Percentiles rank a stretch among this genome's conserved stretches.
These are phyloP conservation scores for Drosophila lacertosa DNA, from an alignment of 1,140 invertebrate species.

Conservation along the genomic window DNA sequence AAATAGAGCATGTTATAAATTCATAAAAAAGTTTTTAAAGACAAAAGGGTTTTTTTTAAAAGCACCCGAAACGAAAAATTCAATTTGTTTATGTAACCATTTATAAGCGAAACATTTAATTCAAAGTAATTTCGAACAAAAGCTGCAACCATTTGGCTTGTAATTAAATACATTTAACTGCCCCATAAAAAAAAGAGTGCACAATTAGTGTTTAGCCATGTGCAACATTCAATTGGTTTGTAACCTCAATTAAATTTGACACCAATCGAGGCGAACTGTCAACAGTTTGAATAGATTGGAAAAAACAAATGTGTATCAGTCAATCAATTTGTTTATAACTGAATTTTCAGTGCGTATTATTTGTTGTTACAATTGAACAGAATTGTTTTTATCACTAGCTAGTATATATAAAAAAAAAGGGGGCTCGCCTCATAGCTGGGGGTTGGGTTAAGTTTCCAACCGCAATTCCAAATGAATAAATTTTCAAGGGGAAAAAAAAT, in stretches of 20 bases:
- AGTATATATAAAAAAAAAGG: slow-evolving; percentile 39
- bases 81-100: too few relatives aligned
- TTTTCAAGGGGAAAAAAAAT: not conserved
- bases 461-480: slow-evolving; percentile 13
- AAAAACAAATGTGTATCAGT: slow-evolving; percentile 7
- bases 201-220: slow-evolving; percentile 25
- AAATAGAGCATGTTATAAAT: too few relatives aligned
- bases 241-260: slow-evolving; percentile 73
- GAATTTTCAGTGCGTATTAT: slow-evolving; percentile 27
- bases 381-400: slow-evolving; percentile 1
- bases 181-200: not conserved
- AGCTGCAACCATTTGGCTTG: not conserved
- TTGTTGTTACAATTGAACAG: slow-evolving; percentile 12
- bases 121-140: not conserved
- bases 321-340: slow-evolving; percentile 61
- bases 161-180: not conserved
- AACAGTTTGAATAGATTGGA: slow-evolving; percentile 13
- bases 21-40: too few relatives aligned
- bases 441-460: slow-evolving; percentile 1
- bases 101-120: not conserved
- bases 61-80: too few relatives aligned
- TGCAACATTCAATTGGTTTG: slow-evolving; percentile 66
- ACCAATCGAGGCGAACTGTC: slow-evolving; percentile 56
- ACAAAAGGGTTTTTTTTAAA: too few relatives aligned
- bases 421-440: slow-evolving; percentile 52